Evolutionary conservation across 2,888 invertebrate genomes (phyloP).

Genomic region (Temnothorax unifasciatus): DNA sequence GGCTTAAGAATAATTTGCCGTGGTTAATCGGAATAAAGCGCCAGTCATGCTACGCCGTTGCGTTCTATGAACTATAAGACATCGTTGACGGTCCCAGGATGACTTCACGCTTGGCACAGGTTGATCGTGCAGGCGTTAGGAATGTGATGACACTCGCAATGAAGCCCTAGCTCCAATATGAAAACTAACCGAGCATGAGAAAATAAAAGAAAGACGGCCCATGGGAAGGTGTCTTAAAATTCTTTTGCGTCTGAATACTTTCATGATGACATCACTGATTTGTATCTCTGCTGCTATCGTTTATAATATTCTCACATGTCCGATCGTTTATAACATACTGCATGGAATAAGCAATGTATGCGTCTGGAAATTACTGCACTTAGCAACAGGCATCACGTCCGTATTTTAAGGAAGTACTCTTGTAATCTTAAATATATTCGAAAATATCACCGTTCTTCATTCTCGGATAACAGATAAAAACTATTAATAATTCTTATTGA

Average conservation of each 20-base stretch:
- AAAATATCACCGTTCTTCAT: not conserved
- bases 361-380: not conserved
- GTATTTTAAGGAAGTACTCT: not conserved
- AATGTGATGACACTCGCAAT: conserved; percentile 83
- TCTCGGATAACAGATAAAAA: not conserved
- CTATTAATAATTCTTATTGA: not conserved
- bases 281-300: not conserved
- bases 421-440: not conserved
- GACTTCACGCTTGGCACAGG: conserved; percentile 55
- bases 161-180: conserved; percentile 80
- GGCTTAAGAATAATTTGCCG: conserved; percentile 43
- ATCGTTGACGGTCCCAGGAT: conserved; percentile 41
- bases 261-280: conserved; percentile 24
- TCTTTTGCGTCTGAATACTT: conserved; percentile 32
- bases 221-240: conserved; percentile 37
- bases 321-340: not conserved
- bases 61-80: conserved; percentile 50
- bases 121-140: conserved; percentile 76
- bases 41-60: conserved; percentile 46
- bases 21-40: conserved; percentile 53
- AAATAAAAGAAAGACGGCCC: conserved; percentile 58
- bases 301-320: not conserved
- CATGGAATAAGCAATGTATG: not conserved
- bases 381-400: not conserved
- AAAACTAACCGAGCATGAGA: conserved; percentile 75